Percentiles rank a stretch among this genome's conserved stretches.
Evolutionary conservation across 2,797 vertebrate genomes (phyloP).

Genomic region (Kryptopterus vitreolus): DNA sequence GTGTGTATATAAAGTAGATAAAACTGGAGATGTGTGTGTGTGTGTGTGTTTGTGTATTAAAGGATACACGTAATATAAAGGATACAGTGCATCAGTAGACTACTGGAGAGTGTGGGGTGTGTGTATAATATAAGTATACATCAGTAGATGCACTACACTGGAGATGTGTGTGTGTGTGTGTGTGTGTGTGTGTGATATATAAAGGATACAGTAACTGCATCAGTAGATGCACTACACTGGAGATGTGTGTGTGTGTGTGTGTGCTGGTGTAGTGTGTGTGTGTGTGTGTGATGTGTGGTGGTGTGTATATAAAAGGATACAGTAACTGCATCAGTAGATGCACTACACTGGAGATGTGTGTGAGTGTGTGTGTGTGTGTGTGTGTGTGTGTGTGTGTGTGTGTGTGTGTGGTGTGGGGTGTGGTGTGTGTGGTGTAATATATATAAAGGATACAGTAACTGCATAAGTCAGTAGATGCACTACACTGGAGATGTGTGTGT

Average conservation of each 20-base stretch:
- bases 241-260: conserved; percentile 64
- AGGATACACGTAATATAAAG: conserved; percentile 84
- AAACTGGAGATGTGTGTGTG: background rate
- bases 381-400: too few species aligned
- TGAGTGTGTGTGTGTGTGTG: too few species aligned
- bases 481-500: background rate
- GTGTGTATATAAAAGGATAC: conserved; percentile 76
- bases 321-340: too few species aligned
- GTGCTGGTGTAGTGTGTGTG: too few species aligned
- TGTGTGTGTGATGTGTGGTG: too few species aligned
- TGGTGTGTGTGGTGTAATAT: too few species aligned
- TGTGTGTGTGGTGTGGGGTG: too few species aligned
- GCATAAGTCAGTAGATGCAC: conserved; percentile 82
- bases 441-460: conserved; percentile 90
- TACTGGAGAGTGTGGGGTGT: background rate
- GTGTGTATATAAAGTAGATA: too few species aligned
- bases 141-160: conserved; percentile 45
- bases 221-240: conserved; percentile 79
- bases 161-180: background rate
- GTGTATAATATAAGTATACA: conserved; percentile 73
- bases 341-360: too few species aligned
- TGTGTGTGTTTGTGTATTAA: conserved; percentile 23
- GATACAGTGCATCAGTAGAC: conserved; percentile 89
- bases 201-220: conserved; percentile 90
- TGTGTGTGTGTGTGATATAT: conserved; percentile 27